phyloP scores from a whole-genome alignment of 53 echinoderm and acorn worm genomes.

The Echinometra lucunter region DNA sequence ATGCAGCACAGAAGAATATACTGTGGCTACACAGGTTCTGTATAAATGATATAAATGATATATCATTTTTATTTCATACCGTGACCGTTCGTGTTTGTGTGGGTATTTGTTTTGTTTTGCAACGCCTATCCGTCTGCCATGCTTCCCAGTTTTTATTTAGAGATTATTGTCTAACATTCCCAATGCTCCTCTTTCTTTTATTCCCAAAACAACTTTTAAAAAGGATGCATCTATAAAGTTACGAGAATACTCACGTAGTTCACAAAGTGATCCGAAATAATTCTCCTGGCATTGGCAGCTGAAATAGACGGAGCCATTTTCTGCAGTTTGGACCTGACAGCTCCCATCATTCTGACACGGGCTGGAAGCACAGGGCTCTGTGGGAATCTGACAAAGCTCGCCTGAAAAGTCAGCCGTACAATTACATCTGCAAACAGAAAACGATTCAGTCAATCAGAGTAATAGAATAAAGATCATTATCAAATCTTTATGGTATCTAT shows the following conservation, averaged over 20 bases:
- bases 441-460: too few species aligned
- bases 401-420: conserved; percentile 24
- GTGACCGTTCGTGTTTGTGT: too few species aligned
- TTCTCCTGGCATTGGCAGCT: not conserved
- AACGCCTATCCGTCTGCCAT: too few species aligned
- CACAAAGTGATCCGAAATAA: not conserved
- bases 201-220: too few species aligned
- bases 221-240: not conserved
- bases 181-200: too few species aligned
- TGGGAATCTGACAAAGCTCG: conserved; percentile 60
- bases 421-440: conserved; percentile 37
- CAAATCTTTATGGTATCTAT: not conserved
- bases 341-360: conserved; percentile 34
- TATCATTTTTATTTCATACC: too few species aligned
- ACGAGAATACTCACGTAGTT: conserved; percentile 14
- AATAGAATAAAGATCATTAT: not conserved
- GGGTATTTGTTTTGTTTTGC: too few species aligned
- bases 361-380: not conserved
- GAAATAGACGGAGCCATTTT: conserved; percentile 8
- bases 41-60: too few species aligned
- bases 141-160: too few species aligned
- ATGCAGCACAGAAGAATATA: too few species aligned
- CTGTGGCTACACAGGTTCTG: too few species aligned
- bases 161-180: too few species aligned
- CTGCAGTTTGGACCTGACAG: not conserved